phyloP scores from a whole-genome alignment of 1,140 invertebrate genomes.

The Chymomyza costata region DNA sequence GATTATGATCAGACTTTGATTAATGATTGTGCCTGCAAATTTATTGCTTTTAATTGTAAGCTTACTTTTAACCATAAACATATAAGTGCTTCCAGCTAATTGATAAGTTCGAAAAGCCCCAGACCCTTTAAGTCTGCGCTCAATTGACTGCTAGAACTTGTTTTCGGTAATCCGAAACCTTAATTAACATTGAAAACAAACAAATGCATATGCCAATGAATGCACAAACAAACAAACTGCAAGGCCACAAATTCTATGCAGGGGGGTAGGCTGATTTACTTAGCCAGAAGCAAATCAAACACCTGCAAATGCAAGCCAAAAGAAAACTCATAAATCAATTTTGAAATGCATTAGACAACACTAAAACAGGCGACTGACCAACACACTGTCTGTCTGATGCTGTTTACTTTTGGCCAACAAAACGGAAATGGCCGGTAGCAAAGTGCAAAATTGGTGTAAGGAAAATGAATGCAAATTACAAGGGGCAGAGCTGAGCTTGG shows the following conservation, averaged over 20 bases:
- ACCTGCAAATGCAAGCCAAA: slow-evolving; percentile 34
- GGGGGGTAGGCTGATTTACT: neutral
- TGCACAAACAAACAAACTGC: slow-evolving; percentile 26
- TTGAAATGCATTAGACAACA: slow-evolving; percentile 64
- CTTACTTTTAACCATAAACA: no score
- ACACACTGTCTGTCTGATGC: neutral
- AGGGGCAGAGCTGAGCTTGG: no score
- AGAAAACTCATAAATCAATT: slow-evolving; percentile 73
- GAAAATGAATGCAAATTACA: slow-evolving; percentile 12
- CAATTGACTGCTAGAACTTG: slow-evolving; percentile 1
- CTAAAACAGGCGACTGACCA: no score
- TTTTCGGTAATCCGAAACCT: slow-evolving; percentile 54
- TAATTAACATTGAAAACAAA: slow-evolving; percentile 73
- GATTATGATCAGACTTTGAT: slow-evolving; percentile 69
- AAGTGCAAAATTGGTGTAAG: slow-evolving; percentile 38
- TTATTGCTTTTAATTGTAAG: slow-evolving; percentile 64
- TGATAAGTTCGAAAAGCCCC: slow-evolving; percentile 21
- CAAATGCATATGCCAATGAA: slow-evolving; percentile 29
- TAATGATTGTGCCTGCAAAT: slow-evolving; percentile 56
- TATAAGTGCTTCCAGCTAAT: slow-evolving; percentile 22
- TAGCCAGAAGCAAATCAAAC: slow-evolving; percentile 12
- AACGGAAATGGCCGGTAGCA: slow-evolving; percentile 39
- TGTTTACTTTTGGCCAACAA: slow-evolving; percentile 26
- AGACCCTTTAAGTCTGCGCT: slow-evolving; percentile 4
- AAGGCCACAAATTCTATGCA: slow-evolving; percentile 9